Evolutionary conservation across 1,140 invertebrate species (phyloP).

Genomic region (Dreissena polymorpha): DNA sequence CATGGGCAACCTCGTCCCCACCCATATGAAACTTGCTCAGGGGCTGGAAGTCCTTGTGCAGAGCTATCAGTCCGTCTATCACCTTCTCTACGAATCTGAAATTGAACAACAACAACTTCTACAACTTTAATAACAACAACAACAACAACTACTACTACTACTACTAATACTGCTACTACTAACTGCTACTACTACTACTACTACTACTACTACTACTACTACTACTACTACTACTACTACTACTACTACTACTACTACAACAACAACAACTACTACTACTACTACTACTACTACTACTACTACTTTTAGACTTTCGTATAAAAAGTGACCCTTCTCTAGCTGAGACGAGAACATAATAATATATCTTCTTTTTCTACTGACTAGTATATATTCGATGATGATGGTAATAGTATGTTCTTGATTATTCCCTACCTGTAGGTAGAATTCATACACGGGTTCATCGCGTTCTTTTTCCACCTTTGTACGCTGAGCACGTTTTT

Average conservation of each 20-base stretch:
- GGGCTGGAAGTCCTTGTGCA: constrained; percentile 67
- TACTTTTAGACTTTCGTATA: too few species aligned
- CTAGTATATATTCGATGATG: background rate
- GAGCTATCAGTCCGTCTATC: constrained; percentile 50
- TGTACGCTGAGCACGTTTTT: constrained; percentile 62
- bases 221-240: too few species aligned
- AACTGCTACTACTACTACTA: too few species aligned
- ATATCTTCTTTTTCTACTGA: too few species aligned
- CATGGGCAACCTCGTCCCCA: constrained; percentile 74
- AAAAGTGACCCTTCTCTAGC: too few species aligned
- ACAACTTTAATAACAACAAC: background rate
- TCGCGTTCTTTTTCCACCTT: constrained; percentile 70
- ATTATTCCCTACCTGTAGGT: constrained; percentile 62
- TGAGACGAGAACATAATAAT: too few species aligned
- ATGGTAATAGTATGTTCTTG: constrained; percentile 48
- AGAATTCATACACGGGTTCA: constrained; percentile 75
- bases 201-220: too few species aligned
- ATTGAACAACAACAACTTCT: background rate
- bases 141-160: background rate
- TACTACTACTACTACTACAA: too few species aligned
- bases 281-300: too few species aligned
- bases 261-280: too few species aligned
- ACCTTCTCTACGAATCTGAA: constrained; percentile 57
- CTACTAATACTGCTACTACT: background rate
- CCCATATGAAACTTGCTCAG: constrained; percentile 75